phyloP scores from a whole-genome alignment of 2,113 vertebrate genomes.

The Elephantulus edwardii region DNA sequence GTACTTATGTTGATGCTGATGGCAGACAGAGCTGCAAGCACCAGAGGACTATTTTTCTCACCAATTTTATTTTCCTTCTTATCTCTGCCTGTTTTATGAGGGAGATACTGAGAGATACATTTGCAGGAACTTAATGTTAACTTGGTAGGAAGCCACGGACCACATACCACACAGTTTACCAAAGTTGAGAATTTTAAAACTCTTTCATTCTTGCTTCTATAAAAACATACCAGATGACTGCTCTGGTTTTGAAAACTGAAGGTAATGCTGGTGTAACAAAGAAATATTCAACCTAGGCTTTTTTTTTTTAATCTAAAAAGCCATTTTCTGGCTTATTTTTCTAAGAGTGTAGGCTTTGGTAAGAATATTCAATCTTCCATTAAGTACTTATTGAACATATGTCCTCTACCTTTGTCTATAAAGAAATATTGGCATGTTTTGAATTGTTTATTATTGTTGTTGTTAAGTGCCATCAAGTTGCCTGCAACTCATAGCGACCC shows the following conservation, averaged over 20 bases:
- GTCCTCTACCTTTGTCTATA: neutral
- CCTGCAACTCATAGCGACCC: too few relatives aligned
- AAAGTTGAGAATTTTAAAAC: neutral
- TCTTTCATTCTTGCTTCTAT: fast-evolving
- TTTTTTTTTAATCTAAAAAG: neutral
- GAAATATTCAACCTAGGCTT: neutral
- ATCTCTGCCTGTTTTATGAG: neutral
- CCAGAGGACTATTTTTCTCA: neutral
- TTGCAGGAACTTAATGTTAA: slow-evolving; percentile 20
- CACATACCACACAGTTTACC: neutral
- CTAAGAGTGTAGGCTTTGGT: neutral
- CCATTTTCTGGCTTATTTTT: neutral
- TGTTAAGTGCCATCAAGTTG: too few relatives aligned
- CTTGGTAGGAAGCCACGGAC: neutral
- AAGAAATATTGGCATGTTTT: neutral
- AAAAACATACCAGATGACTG: neutral
- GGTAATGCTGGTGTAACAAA: neutral
- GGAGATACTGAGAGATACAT: neutral
- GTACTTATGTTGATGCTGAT: slow-evolving; percentile 24
- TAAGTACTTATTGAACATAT: neutral
- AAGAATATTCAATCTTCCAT: neutral
- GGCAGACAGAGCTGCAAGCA: neutral
- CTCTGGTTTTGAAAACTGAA: neutral
- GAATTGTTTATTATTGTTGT: neutral
- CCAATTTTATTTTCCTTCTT: neutral